phyloP scores from a whole-genome alignment of 2,113 vertebrate genomes.

The Trichomycterus rosablanca region DNA sequence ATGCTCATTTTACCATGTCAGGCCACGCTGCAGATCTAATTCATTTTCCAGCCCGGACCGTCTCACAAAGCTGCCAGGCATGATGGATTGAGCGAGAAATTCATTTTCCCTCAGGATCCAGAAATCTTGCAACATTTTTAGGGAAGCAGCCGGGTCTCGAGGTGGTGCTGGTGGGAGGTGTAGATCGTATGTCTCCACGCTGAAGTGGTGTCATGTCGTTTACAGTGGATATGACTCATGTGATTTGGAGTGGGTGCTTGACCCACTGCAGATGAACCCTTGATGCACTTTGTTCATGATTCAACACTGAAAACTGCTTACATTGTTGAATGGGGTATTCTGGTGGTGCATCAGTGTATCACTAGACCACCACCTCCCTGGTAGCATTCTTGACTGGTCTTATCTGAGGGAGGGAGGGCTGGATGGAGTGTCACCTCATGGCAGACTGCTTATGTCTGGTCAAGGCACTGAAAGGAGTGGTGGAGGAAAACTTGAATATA shows the following conservation, averaged over 20 bases:
- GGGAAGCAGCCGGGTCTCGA: too few relatives aligned
- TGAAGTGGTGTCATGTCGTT: constrained; percentile 21
- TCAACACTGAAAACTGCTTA: not conserved
- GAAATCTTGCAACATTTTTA: constrained; percentile 48
- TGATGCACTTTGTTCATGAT: constrained; percentile 13
- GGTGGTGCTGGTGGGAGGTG: too few relatives aligned
- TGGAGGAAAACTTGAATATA: too few relatives aligned
- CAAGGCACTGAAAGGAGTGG: too few relatives aligned
- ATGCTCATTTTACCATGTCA: constrained; percentile 65
- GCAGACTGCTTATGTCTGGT: too few relatives aligned
- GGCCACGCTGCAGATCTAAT: constrained; percentile 64
- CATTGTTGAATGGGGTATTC: too few relatives aligned
- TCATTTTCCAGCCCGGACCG: constrained; percentile 62
- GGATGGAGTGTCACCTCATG: too few relatives aligned
- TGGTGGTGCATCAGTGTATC: too few relatives aligned
- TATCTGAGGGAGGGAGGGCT: too few relatives aligned
- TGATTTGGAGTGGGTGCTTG: constrained; percentile 6
- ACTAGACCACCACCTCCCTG: too few relatives aligned
- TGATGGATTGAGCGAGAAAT: constrained; percentile 71
- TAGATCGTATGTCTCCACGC: too few relatives aligned
- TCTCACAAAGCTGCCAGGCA: constrained; percentile 61
- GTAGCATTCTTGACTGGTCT: too few relatives aligned
- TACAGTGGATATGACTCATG: constrained; percentile 14
- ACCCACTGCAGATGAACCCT: not conserved
- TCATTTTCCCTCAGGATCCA: constrained; percentile 66